Evolutionary conservation across 2,113 vertebrate species (phyloP), one percentile per base, ranked within the genome.

Genomic region (Oryctolagus cuniculus): DNA sequence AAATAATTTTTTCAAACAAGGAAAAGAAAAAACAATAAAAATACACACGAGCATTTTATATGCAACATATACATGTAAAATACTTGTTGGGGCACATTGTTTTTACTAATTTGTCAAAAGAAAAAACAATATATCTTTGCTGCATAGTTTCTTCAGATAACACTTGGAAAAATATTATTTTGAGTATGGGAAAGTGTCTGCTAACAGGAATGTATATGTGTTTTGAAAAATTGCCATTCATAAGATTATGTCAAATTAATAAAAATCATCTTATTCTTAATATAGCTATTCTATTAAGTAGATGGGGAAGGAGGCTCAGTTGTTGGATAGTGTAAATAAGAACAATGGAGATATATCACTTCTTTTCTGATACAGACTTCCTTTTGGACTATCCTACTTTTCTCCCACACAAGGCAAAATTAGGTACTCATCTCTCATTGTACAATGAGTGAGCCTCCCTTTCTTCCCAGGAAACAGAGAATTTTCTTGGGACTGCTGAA

Each of bases 121-220:
- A n/a, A 88, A 8, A 44, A 44, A 44, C 7, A 51, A 73, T 69
- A 9, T 11, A 87, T 67, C 31, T 67, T 91, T 75, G 31, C n/a
- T 13, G 31, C 55, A 69, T 36, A 73, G 77, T 87, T 95, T 79
- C 69, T 94, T 96, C 72, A 84, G 10, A 87, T 53, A 87, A 79
- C 44, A 51, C 17, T 31, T 92, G 16, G 81, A 53, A 19, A 12
- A 34, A 79, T 86, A 66, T 90, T 75, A 67, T 61, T 80, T 5
- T 25, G 13, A 55, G 2, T 67, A 3, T 67, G 36, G 5, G 24
- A 80, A 95, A 94, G 61, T 93, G 27, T 27, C 44, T 44, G 44
- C 38, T 85, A 75, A 25, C 29, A 74, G 13, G 53, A 80, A 44
- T 44, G 55, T 78, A 0, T 38, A 17, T 51, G 21, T 72, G 53